Base-by-base conservation (phyloP, 1,140 invertebrate species). In the Plutomurus gul region DNA sequence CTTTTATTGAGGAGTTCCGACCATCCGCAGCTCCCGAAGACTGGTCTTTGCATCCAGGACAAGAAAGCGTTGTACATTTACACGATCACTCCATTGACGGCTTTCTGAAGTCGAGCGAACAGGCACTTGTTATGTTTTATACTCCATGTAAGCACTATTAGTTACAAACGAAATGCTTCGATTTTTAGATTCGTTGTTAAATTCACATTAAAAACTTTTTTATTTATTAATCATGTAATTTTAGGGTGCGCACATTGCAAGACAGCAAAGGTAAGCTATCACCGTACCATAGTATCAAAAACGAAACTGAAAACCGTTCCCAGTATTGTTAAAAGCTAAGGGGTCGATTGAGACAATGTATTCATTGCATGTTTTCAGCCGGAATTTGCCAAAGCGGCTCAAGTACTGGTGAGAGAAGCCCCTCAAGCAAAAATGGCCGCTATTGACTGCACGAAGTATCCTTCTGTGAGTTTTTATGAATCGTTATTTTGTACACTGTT, bases 211-310 rank as follows among this genome's bases (percentile, higher is more conserved):
- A n/a, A n/a, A n/a, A n/a, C n/a, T 1, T 33, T 65, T 65, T 16
- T 65, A 5, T 65, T n/a, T 74, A 56, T 77, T n/a, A n/a, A n/a
- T n/a, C n/a, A n/a, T n/a, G n/a, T n/a, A n/a, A 65, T 79, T 79
- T 46, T 82, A 90, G 89, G 90, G 90, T 91, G 90, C 87, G 88
- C 88, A 7, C 89, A 91, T 84, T 91, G 90, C 84, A 90, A 90
- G 84, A 87, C 87, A 16, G 56, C 56, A 5, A 65, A 65, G 56
- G 56, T 65, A 65, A 60, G 22, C 8, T 22, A 16, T 22, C 25
- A n/a, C n/a, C n/a, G n/a, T n/a, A n/a, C n/a, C n/a, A n/a, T n/a
- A n/a, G n/a, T n/a, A n/a, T n/a, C n/a, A n/a, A 30, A 60, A 25
- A 60, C 5, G 25, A 60, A 11, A 33, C 25, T 22, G 3, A 60